phyloP scores from a whole-genome alignment of 2,113 vertebrate genomes.

The Lophius piscatorius region DNA sequence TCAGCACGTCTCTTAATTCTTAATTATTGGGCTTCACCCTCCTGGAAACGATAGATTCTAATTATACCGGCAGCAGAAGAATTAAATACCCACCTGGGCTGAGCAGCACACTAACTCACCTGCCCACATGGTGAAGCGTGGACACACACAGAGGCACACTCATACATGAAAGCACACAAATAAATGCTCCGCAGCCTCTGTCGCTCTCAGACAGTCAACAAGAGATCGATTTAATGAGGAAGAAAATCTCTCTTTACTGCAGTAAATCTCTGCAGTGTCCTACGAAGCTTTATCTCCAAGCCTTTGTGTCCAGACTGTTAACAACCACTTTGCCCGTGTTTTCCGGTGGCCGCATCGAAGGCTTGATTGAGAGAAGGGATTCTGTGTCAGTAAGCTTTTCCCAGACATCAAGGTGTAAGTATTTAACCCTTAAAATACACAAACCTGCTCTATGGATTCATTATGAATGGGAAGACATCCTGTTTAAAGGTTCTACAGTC shows the following conservation, averaged over 20 bases:
- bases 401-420: too few relatives aligned
- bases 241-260: conserved; percentile 30
- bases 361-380: background rate
- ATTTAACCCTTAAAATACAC: too few relatives aligned
- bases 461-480: too few relatives aligned
- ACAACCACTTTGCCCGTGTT: conserved; percentile 13
- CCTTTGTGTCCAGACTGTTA: conserved; percentile 18
- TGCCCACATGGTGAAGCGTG: conserved; percentile 11
- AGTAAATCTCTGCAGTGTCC: conserved; percentile 10
- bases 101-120: conserved; percentile 5
- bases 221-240: conserved; percentile 24
- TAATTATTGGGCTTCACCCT: conserved; percentile 21
- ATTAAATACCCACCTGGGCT: conserved; percentile 26
- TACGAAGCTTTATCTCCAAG: conserved; percentile 10
- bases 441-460: too few relatives aligned
- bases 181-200: background rate
- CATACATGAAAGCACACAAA: background rate
- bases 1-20: conserved; percentile 8
- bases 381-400: too few relatives aligned
- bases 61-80: conserved; percentile 30
- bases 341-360: background rate
- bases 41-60: conserved; percentile 25
- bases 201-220: conserved; percentile 1
- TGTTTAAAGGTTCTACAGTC: too few relatives aligned
- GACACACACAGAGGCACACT: conserved; percentile 1